Evolutionary conservation across 2,797 vertebrate genomes (phyloP), one percentile per base, ranked within the genome.

Genomic region (Caiman crocodilus): DNA sequence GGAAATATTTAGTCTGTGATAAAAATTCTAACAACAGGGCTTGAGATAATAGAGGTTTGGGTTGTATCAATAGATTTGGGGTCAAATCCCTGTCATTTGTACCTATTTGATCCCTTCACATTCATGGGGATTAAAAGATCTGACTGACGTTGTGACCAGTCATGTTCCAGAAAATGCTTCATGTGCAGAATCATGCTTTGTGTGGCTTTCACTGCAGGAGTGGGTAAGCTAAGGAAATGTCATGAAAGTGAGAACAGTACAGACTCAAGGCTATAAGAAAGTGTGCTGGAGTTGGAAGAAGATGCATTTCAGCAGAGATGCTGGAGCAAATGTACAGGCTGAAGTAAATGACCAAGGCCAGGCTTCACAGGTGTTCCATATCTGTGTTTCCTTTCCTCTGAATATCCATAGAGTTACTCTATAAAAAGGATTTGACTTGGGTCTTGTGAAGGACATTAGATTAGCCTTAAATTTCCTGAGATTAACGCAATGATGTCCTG

Each of bases 361-460:
- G 35, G 14, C 69, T 50, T 13, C 69, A 42, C 32, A 50, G 23
- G 69, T 73, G 7, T 23, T 50, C 32, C 23, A 73, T 8, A 4
- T 50, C 69, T 73, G 14, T 23, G 50, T 73, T 26, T 73, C 23
- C 35, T 73, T 42, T 73, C 35, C 69, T 25, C 35, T 73, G 35
- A 23, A 73, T 73, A 42, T 13, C 35, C 69, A 50, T 50, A 81
- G 55, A 15, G 69, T 14, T 65, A 79, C 42, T 79, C n/a, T 59
- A 56, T 89, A 35, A 93, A 32, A 83, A 82, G 56, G 64, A n/a
- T 2, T 35, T 28, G 76, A 84, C 21, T n/a, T 56, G 28, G 65
- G 80, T 32, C 90, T 85, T 85, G 92, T 82, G 90, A 71, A 50
- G 8, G 57, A n/a, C 60, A 84, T 84, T 90, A 82, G 88, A 85